phyloP scores from a whole-genome alignment of 2,888 invertebrate genomes.

The Hartigia nigra region DNA sequence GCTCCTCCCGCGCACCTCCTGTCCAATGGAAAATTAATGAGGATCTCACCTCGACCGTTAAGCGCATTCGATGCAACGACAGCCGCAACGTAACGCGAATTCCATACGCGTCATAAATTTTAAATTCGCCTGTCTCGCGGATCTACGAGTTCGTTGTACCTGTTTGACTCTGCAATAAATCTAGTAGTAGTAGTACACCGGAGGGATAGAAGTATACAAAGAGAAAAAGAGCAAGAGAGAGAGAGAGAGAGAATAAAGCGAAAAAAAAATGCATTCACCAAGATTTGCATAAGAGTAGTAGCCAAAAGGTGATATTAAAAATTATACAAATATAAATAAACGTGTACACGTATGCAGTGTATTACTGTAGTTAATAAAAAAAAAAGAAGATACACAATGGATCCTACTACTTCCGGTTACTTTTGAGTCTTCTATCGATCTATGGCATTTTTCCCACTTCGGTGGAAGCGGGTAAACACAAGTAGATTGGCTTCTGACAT shows the following conservation, averaged over 20 bases:
- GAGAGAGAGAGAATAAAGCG: background rate
- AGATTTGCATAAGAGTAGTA: background rate
- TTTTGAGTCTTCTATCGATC: background rate
- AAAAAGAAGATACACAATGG: background rate
- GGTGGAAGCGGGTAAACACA: background rate
- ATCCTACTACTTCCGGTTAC: background rate
- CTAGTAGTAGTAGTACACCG: background rate
- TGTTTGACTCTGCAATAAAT: background rate
- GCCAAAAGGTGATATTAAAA: background rate
- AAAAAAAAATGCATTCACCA: background rate
- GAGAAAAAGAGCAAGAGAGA: background rate
- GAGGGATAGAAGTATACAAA: background rate
- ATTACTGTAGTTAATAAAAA: background rate
- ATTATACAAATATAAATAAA: background rate
- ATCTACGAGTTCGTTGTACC: background rate
- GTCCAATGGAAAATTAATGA: constrained; percentile 32
- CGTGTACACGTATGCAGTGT: no score
- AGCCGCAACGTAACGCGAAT: background rate
- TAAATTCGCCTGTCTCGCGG: background rate
- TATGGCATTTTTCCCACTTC: background rate
- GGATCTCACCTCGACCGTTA: constrained; percentile 19
- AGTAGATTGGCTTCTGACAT: background rate
- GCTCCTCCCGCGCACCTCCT: background rate
- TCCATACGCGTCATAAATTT: background rate
- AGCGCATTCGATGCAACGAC: background rate